Base-by-base conservation (phyloP, 2,113 vertebrate genomes). In the Oryzias woworae region DNA sequence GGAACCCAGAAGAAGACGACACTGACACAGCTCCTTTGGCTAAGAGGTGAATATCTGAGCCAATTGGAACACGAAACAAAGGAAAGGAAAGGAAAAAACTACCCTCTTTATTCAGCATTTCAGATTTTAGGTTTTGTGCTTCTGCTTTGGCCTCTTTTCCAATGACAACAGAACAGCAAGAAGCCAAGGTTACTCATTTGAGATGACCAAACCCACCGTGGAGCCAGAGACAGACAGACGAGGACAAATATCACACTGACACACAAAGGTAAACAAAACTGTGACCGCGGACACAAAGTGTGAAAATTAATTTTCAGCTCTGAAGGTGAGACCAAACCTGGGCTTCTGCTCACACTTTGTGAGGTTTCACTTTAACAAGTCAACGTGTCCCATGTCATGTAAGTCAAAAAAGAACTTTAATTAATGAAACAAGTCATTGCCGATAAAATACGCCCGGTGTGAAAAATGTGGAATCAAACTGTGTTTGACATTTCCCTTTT, bases 101-200 rank as follows among this genome's bases (percentile, higher is more conserved):
- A 31, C 14, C 41, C 20, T 54, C n/a, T 7, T 46, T 14, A 31
- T 47, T 36, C 55, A 54, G 67, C 47, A 26, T 63, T 44, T 20
- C 13, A 42, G 67, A 63, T 62, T 48, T 50, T 24, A 23, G 24
- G 45, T 22, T n/a, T 26, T 49, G n/a, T 77, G 70, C 59, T 42
- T 68, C 63, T 48, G 62, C 56, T 73, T 62, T 54, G 72, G 20
- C 77, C 71, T 67, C 73, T 75, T 87, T 91, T 90, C 75, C 87
- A 82, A 89, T 89, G 88, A 90, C 82, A 84, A 92, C 88, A 73
- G 75, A 69, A 70, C 64, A 69, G 65, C 68, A 70, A 66, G 62
- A 60, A 17, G 26, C 75, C 86, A 89, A 90, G 81, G 85, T 89
- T 88, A 89, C 76, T 75, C 66, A 75, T 55, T 58, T 65, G 53